A percentile compares a stretch with the other conserved stretches of the same genome.
Conservation (phyloP, 2,888 invertebrate genomes). For the Adelphocoris suturalis region DNA sequence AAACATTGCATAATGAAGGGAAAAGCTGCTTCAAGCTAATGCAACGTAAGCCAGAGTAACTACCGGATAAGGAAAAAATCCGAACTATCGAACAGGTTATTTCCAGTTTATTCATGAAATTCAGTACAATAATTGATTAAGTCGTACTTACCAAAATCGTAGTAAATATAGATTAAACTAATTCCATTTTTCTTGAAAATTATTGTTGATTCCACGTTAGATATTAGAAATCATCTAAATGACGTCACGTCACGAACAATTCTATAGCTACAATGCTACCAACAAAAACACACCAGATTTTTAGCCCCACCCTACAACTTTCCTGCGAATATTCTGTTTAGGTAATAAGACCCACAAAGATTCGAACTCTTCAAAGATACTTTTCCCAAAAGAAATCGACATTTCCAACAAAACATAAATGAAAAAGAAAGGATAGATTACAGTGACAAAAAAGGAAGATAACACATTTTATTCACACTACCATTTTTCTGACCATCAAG, state of each 20-base stretch:
- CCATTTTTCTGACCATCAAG: too few relatives aligned
- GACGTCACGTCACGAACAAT: conserved; percentile 56
- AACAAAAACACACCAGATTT: not conserved
- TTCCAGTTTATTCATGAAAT: not conserved
- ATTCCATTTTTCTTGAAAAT: conserved; percentile 26
- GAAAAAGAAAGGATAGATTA: too few relatives aligned
- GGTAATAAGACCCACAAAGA: too few relatives aligned
- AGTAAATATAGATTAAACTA: conserved; percentile 1
- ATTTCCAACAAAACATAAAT: too few relatives aligned
- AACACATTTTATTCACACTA: too few relatives aligned
- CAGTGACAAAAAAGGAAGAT: too few relatives aligned
- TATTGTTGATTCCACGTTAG: conserved; percentile 58
- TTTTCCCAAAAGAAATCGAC: too few relatives aligned
- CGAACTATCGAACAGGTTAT: not conserved
- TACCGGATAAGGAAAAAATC: not conserved
- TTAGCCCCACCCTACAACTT: conserved; percentile 37
- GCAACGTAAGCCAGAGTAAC: not conserved
- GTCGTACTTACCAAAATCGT: not conserved
- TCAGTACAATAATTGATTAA: not conserved
- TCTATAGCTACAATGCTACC: not conserved
- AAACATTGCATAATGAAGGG: conserved; percentile 3
- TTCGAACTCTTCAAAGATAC: too few relatives aligned
- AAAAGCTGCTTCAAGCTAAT: not conserved
- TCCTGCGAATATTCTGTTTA: not conserved
- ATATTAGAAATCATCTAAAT: conserved; percentile 44